Evolutionary conservation across 2,113 vertebrate genomes (phyloP).

Genomic region (Myodes glareolus): DNA sequence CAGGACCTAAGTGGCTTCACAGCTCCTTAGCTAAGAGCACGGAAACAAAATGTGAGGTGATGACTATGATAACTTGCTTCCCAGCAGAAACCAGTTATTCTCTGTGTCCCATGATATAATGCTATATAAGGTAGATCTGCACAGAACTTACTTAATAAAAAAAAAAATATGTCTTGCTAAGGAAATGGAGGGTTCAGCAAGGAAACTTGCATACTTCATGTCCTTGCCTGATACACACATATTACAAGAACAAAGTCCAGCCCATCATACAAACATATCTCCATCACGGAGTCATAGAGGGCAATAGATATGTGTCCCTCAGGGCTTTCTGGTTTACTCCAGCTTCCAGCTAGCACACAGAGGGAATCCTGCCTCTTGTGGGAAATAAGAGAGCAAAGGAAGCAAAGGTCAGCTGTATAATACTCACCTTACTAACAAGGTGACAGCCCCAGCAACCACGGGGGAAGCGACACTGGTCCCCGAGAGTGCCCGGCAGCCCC

Average conservation of each 20-base stretch:
- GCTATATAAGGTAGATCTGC: background rate
- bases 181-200: background rate
- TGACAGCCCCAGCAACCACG: slow-evolving; percentile 97
- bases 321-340: background rate
- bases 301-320: background rate
- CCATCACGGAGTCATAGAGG: background rate
- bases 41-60: background rate
- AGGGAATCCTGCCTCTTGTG: background rate
- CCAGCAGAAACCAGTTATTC: background rate
- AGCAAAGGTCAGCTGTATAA: background rate
- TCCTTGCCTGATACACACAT: background rate
- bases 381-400: background rate
- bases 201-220: background rate
- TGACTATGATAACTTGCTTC: background rate
- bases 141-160: background rate
- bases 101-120: no score
- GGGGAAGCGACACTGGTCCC: slow-evolving; percentile 99
- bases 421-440: slow-evolving; percentile 94
- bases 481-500: slow-evolving; percentile 97
- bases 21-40: background rate
- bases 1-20: background rate
- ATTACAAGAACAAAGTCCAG: background rate
- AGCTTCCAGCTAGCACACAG: background rate
- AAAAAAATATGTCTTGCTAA: background rate
- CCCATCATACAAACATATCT: background rate